A percentile compares a stretch with the other conserved stretches of the same genome.
Conservation (phyloP, 2,113 vertebrate species). For the Grantiella picta region DNA sequence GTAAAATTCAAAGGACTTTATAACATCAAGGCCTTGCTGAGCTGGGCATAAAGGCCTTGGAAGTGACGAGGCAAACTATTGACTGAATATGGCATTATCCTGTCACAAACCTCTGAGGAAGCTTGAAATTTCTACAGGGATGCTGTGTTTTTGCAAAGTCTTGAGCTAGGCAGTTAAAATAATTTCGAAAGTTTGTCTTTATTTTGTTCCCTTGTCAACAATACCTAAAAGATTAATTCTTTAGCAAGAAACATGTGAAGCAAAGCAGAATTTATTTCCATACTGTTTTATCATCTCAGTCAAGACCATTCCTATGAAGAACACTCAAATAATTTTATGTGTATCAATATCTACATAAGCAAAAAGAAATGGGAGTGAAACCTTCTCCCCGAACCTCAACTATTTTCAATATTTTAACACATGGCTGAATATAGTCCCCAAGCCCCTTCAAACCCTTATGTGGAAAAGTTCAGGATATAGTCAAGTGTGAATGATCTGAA, state of each 20-base stretch:
- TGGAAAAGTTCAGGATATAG: neutral
- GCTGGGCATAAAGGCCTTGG: neutral
- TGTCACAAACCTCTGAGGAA: neutral
- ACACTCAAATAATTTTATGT: neutral
- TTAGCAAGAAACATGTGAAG: neutral
- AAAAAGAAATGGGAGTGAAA: neutral
- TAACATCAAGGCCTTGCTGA: constrained; percentile 35
- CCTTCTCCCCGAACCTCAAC: neutral
- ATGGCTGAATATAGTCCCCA: neutral
- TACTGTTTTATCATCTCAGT: neutral
- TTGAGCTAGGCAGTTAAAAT: neutral
- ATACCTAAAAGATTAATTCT: neutral
- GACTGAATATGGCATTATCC: neutral
- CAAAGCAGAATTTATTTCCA: neutral
- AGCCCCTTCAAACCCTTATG: neutral
- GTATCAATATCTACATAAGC: neutral
- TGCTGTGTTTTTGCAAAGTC: neutral
- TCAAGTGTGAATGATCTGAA: neutral
- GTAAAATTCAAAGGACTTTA: constrained; percentile 52
- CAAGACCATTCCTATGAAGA: neutral
- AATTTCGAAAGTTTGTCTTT: neutral
- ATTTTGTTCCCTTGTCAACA: neutral
- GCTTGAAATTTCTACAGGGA: neutral
- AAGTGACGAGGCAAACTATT: constrained; percentile 19
- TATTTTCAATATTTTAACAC: neutral